These are phyloP conservation scores for Odontamblyopus lacepedii DNA, from an alignment of 2,797 vertebrate species.

Conservation along the genomic window DNA sequence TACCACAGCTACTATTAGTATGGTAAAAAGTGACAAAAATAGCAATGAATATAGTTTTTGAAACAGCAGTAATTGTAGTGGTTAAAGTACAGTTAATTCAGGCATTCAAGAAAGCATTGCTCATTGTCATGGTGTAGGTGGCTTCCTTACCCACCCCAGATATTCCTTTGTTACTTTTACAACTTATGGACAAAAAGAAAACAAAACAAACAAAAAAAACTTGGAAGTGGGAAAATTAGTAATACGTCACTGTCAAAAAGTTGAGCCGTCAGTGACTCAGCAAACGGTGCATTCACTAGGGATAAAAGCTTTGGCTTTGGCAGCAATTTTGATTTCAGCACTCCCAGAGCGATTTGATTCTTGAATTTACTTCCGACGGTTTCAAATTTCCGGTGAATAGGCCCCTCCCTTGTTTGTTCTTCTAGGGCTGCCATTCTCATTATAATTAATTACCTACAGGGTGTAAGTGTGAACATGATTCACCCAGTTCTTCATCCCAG, in stretches of 20 bases:
- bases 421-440: constrained; percentile 35
- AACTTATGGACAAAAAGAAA: constrained; percentile 37
- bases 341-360: constrained; percentile 35
- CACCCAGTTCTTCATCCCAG: constrained; percentile 19
- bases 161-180: constrained; percentile 30
- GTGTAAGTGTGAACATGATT: constrained; percentile 33
- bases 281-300: constrained; percentile 58
- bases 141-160: neutral
- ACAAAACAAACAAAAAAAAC: constrained; percentile 15
- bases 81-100: neutral
- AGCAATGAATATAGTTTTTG: neutral
- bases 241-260: constrained; percentile 66
- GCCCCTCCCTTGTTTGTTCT: constrained; percentile 32
- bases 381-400: constrained; percentile 18
- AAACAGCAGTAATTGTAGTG: neutral
- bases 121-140: constrained; percentile 28
- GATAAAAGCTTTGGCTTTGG: constrained; percentile 63
- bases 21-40: neutral
- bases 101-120: constrained; percentile 7
- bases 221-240: constrained; percentile 65
- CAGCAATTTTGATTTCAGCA: constrained; percentile 76
- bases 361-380: constrained; percentile 27
- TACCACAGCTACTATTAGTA: neutral
- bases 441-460: constrained; percentile 68
- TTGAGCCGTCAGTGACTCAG: constrained; percentile 68